Evolutionary conservation across 2,113 vertebrate species (phyloP).

Genomic region (Chaenogobius annularis): DNA sequence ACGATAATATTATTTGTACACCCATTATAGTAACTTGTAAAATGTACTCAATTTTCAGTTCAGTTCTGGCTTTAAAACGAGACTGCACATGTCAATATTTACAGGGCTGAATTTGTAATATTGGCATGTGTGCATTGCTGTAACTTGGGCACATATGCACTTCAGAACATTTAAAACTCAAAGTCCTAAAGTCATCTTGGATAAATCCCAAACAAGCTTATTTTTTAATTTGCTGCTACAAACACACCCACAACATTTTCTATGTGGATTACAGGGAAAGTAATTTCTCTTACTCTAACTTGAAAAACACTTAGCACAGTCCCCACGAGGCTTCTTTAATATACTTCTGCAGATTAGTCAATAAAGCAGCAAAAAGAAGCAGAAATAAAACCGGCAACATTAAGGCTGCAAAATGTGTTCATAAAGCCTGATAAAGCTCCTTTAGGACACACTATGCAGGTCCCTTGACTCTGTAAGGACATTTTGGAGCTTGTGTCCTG

Average conservation of each 20-base stretch:
- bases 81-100: too few relatives aligned
- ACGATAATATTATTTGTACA: too few relatives aligned
- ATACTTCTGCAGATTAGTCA: background rate
- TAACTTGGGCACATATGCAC: too few relatives aligned
- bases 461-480: conserved; percentile 13
- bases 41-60: too few relatives aligned
- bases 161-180: too few relatives aligned
- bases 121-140: too few relatives aligned
- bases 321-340: conserved; percentile 6
- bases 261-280: conserved; percentile 8
- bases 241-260: conserved; percentile 7
- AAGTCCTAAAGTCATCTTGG: conserved; percentile 18
- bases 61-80: too few relatives aligned
- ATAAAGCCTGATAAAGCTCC: conserved; percentile 17
- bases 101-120: too few relatives aligned
- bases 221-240: conserved; percentile 26
- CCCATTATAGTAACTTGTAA: too few relatives aligned
- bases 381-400: background rate
- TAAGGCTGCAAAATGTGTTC: background rate
- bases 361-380: conserved; percentile 12
- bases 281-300: conserved; percentile 7
- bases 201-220: conserved; percentile 45
- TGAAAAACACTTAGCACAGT: conserved; percentile 14
- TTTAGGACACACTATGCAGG: conserved; percentile 22
- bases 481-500: conserved; percentile 30